A percentile compares a stretch with the other conserved stretches of the same genome.
Conservation (phyloP, 2,113 vertebrate species). For the Protomyctophum bolini region DNA sequence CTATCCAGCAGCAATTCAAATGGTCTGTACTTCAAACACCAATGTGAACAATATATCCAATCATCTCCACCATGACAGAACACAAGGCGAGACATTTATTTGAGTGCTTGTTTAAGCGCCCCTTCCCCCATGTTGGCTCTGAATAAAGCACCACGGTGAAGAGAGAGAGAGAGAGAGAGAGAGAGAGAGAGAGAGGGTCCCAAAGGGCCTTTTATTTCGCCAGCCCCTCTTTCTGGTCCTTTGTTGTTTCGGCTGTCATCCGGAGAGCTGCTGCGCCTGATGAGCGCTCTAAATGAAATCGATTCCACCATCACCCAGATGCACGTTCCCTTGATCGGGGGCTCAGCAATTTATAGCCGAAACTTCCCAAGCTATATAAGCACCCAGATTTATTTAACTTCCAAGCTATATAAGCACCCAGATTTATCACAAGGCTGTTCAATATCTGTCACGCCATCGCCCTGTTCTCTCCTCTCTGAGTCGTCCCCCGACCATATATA, state of each 20-base stretch:
- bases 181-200: too few relatives aligned
- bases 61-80: background rate
- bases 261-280: slow-evolving; percentile 39
- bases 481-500: slow-evolving; percentile 1
- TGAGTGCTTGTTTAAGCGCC: background rate
- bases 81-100: slow-evolving; percentile 10
- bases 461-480: background rate
- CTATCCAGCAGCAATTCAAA: background rate
- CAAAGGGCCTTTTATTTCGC: slow-evolving; percentile 11
- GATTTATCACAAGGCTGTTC: slow-evolving; percentile 49
- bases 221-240: slow-evolving; percentile 9
- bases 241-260: slow-evolving; percentile 48
- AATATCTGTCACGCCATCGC: slow-evolving; percentile 34
- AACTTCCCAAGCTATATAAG: slow-evolving; percentile 47
- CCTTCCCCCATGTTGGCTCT: background rate
- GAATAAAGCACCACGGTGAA: background rate
- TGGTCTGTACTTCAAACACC: background rate
- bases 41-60: background rate
- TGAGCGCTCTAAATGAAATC: slow-evolving; percentile 71
- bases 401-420: slow-evolving; percentile 43
- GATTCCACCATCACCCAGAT: slow-evolving; percentile 54
- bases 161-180: too few relatives aligned
- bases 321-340: slow-evolving; percentile 38
- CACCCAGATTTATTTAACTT: slow-evolving; percentile 56
- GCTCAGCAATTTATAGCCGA: slow-evolving; percentile 44